Conservation (phyloP, 2,797 vertebrate genomes). For the Antennarius maculatus region DNA sequence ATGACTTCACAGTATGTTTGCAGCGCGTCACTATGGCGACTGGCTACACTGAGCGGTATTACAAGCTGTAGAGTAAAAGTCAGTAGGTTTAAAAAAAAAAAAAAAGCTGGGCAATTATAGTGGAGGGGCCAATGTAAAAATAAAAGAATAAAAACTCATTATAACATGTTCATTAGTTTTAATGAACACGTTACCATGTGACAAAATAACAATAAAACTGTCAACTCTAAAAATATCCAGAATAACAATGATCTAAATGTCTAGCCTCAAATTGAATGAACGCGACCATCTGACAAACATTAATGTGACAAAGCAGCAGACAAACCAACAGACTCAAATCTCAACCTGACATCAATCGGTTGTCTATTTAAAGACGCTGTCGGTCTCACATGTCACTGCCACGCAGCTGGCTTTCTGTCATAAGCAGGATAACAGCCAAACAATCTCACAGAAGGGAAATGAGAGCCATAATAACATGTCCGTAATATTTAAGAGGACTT, state of each 20-base stretch:
- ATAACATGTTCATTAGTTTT: too few species aligned
- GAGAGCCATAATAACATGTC: slow-evolving; percentile 66
- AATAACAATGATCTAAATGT: background rate
- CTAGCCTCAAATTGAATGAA: background rate
- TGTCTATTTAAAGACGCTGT: slow-evolving; percentile 26
- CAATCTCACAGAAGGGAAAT: slow-evolving; percentile 51
- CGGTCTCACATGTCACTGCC: slow-evolving; percentile 43
- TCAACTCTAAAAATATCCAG: background rate
- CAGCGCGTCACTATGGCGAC: too few species aligned
- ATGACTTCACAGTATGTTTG: too few species aligned
- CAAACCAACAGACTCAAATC: slow-evolving; percentile 18
- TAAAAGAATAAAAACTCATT: too few species aligned
- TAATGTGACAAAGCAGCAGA: background rate
- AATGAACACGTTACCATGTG: too few species aligned
- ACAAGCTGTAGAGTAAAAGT: too few species aligned
- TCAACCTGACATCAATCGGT: slow-evolving; percentile 16
- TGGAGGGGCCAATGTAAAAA: too few species aligned
- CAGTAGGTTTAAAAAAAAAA: too few species aligned
- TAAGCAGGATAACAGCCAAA: slow-evolving; percentile 61
- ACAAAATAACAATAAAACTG: background rate
- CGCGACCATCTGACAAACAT: background rate
- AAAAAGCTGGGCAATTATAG: too few species aligned
- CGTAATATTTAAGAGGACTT: slow-evolving; percentile 73
- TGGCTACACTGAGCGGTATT: too few species aligned
- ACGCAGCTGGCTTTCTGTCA: slow-evolving; percentile 32